Evolutionary conservation across 2,797 vertebrate genomes (phyloP), one percentile per base, ranked within the genome.

Genomic region (Botia almorhae): DNA sequence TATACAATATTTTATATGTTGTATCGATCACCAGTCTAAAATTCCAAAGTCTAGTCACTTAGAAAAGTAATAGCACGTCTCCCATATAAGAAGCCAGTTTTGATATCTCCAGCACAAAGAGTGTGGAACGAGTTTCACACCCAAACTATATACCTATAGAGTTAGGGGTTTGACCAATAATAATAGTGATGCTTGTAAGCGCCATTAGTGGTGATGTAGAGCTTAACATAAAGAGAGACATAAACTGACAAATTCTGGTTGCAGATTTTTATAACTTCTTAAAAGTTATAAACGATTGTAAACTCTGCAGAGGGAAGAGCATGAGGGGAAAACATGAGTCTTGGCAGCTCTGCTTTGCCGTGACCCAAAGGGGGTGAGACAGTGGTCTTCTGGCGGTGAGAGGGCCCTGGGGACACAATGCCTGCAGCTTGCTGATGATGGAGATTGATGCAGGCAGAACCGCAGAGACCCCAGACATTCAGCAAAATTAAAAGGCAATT

Each of bases 401-500:
- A 91, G 89, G 92, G 87, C 95, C 95, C 86, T 58, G 36, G 96
- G 93, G 94, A 96, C 82, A 10, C 8, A 3, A 77, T 83, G 92
- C 91, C 92, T 80, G 83, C 90, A 82, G 88, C 91, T 90, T 53
- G 78, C 87, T 90, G 87, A 87, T 94, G 95, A 96, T 95, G 94
- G 93, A 96, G 96, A 96, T 96, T 95, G 95, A 96, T 96, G 95
- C 90, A 82, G 92, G 86, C 92, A 88, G 92, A 92, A 92, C 93
- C 92, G 92, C 94, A 96, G 95, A 96, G 74, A 89, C 93, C 91
- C 91, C 93, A 94, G 94, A 95, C 94, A 89, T 92, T 91, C 90
- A 89, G 94, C 93, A 94, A 97, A 96, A 97, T 97, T 96, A 96
- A 97, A 97, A 96, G 96, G 93, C 96, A 95, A 96, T 97, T 96